These are phyloP conservation scores for Aplocera efformata DNA, from an alignment of 2,888 invertebrate species.

Conservation along the genomic window DNA sequence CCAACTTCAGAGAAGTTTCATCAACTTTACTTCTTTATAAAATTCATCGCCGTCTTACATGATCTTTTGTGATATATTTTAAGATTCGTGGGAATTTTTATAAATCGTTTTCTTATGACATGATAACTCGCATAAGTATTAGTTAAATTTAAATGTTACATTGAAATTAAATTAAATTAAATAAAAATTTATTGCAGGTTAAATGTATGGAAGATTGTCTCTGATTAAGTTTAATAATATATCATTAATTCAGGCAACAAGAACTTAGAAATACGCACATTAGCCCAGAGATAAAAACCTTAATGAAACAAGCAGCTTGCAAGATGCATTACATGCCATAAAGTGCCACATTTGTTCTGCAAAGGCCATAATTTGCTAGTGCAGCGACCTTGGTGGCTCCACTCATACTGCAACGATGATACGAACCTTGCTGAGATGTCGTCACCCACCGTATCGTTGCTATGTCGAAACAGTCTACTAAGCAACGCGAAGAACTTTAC, in stretches of 20 bases:
- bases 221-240: too few relatives aligned
- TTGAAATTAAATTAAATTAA: too few relatives aligned
- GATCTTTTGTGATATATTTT: conserved; percentile 44
- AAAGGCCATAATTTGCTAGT: conserved; percentile 33
- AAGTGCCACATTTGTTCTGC: conserved; percentile 8
- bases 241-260: too few relatives aligned
- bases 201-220: too few relatives aligned
- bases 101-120: conserved; percentile 32
- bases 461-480: too few relatives aligned
- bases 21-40: too few relatives aligned
- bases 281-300: not conserved
- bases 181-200: too few relatives aligned
- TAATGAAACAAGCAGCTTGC: not conserved
- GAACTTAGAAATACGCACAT: too few relatives aligned
- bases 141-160: too few relatives aligned
- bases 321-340: not conserved
- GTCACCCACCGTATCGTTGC: conserved; percentile 20
- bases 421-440: conserved; percentile 34
- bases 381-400: conserved; percentile 46
- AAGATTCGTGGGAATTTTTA: conserved; percentile 40
- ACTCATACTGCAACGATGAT: conserved; percentile 35
- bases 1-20: too few relatives aligned
- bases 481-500: too few relatives aligned
- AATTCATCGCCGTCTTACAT: conserved; percentile 7
- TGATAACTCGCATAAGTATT: conserved; percentile 2